Conservation (phyloP, 2,113 vertebrate genomes). For the Struthidea cinerea region DNA sequence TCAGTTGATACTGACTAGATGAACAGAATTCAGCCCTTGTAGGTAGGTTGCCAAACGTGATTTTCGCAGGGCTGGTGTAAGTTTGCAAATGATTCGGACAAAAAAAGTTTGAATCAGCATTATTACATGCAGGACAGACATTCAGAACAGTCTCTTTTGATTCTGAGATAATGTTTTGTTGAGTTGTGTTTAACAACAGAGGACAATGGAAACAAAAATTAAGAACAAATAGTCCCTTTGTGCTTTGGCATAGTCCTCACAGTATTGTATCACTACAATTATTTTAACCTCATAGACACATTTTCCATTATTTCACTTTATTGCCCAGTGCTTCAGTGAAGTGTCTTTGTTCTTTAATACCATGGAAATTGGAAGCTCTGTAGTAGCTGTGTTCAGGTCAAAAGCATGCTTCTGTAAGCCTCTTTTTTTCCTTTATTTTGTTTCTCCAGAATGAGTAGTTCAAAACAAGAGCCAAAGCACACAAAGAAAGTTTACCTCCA, state of each 20-base stretch:
- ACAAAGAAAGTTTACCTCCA: background rate
- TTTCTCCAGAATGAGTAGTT: background rate
- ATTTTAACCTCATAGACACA: background rate
- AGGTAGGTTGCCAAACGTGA: background rate
- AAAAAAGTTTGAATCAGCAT: background rate
- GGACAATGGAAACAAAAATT: background rate
- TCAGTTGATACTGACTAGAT: background rate
- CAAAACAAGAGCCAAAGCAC: background rate
- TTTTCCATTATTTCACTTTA: slow-evolving; percentile 51
- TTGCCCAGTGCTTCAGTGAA: slow-evolving; percentile 3
- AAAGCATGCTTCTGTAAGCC: background rate
- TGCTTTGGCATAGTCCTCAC: background rate
- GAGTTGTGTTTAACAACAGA: slow-evolving; percentile 4
- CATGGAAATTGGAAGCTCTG: background rate
- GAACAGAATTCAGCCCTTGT: background rate
- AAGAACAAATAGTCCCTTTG: background rate
- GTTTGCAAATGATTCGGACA: background rate
- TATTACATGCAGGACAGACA: background rate
- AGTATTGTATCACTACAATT: background rate
- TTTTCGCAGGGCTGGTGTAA: background rate
- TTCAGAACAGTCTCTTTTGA: background rate
- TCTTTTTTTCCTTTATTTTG: background rate
- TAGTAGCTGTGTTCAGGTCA: background rate
- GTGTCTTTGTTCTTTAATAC: background rate
- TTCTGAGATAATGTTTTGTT: background rate